Conservation (phyloP, 2,797 vertebrate genomes). For the Poliocrania exsul region DNA sequence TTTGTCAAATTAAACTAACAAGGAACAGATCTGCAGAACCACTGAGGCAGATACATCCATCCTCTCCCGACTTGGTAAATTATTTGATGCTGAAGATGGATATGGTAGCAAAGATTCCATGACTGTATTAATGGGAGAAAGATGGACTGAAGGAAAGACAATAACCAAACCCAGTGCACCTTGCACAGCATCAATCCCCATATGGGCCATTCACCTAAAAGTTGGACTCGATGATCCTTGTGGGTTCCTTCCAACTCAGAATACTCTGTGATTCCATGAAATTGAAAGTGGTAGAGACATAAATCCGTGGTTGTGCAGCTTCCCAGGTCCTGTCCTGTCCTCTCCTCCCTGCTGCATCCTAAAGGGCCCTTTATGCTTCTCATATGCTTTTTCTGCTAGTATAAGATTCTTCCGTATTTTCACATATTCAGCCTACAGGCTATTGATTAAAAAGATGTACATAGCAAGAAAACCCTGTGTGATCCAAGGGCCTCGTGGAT, state of each 20-base stretch:
- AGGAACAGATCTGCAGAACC: background rate
- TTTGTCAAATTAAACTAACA: background rate
- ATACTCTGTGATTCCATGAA: background rate
- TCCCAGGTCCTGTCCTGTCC: background rate
- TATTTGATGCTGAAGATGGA: background rate
- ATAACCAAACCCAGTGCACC: background rate
- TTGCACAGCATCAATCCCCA: background rate
- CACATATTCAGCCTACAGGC: background rate
- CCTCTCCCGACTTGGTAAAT: background rate
- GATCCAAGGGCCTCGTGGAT: background rate
- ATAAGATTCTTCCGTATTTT: background rate
- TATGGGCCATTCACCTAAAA: background rate
- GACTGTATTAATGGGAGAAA: background rate
- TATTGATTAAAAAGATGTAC: background rate
- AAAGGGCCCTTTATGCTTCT: background rate
- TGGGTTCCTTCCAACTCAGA: background rate
- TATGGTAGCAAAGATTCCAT: background rate
- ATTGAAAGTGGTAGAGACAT: background rate
- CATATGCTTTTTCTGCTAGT: background rate
- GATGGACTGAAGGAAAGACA: background rate
- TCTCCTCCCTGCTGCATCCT: background rate
- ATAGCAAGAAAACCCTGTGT: background rate
- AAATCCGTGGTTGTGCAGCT: accelerated
- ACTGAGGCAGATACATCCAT: accelerated
- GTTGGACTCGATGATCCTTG: background rate